Evolutionary conservation across 2,113 vertebrate genomes (phyloP).

Genomic region (Arenaria interpres): DNA sequence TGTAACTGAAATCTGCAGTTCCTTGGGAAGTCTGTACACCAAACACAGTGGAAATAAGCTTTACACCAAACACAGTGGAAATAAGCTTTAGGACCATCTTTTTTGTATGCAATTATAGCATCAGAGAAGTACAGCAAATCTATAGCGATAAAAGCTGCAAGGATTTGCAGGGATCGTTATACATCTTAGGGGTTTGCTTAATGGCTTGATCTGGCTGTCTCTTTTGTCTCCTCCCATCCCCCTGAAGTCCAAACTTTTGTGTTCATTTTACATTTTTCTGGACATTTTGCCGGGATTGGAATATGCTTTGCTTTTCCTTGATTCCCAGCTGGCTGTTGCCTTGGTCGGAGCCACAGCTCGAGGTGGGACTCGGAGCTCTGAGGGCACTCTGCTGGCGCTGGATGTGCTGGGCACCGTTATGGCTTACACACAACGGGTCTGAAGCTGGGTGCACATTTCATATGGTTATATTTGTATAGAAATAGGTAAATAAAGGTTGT

Average conservation of each 20-base stretch:
- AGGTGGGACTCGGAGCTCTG: not conserved
- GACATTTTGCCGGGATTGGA: not conserved
- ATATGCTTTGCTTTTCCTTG: fast-evolving
- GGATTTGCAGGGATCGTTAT: not conserved
- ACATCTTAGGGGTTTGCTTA: not conserved
- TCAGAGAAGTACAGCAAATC: not conserved
- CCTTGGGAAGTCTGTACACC: not conserved
- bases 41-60: not conserved
- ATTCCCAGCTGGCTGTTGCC: not conserved
- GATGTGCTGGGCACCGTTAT: not conserved
- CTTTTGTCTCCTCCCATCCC: not conserved
- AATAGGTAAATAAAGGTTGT: fast-evolving
- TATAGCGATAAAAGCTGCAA: not conserved
- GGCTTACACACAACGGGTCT: not conserved
- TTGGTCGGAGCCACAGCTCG: not conserved
- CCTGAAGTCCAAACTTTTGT: not conserved
- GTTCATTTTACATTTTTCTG: not conserved
- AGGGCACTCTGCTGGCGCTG: fast-evolving
- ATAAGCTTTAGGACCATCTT: not conserved
- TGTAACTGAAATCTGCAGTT: not conserved
- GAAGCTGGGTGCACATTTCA: not conserved
- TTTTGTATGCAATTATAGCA: not conserved
- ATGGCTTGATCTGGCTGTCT: not conserved
- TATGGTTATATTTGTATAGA: not conserved
- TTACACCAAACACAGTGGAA: not conserved